These are phyloP conservation scores for Cerastoderma edule DNA, from an alignment of 2,888 invertebrate species.

Conservation along the genomic window DNA sequence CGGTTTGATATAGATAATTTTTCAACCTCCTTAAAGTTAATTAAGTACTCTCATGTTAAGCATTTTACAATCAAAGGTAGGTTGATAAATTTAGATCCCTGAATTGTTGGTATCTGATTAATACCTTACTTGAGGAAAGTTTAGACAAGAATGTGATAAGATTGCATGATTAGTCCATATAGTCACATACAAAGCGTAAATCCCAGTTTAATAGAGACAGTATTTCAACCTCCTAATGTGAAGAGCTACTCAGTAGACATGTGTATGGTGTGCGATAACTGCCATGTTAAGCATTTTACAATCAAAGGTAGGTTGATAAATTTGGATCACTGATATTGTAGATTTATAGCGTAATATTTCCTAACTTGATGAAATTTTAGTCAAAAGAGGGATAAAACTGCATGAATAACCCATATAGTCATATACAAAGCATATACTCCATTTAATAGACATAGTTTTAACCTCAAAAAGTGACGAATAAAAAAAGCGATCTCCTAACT, in stretches of 20 bases:
- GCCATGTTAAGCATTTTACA: slow-evolving; percentile 80
- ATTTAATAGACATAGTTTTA: slow-evolving; percentile 81
- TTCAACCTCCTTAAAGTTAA: slow-evolving; percentile 80
- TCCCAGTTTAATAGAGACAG: slow-evolving; percentile 80
- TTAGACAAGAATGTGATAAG: too few species aligned
- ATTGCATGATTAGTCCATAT: too few species aligned
- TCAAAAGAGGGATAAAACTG: too few species aligned
- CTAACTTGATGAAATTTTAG: too few species aligned
- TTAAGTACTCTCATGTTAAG: slow-evolving; percentile 83
- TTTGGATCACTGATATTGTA: too few species aligned
- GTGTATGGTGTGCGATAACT: slow-evolving; percentile 83
- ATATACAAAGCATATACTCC: too few species aligned
- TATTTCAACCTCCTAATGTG: slow-evolving; percentile 78
- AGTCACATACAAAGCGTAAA: too few species aligned
- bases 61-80: slow-evolving; percentile 81
- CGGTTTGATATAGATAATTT: slow-evolving; percentile 80
- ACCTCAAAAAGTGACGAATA: slow-evolving; percentile 79
- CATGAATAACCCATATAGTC: too few species aligned
- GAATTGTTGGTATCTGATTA: too few species aligned
- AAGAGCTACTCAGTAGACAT: slow-evolving; percentile 76
- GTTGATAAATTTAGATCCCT: too few species aligned
- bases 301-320: slow-evolving; percentile 82
- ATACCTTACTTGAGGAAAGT: too few species aligned
- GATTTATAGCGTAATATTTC: too few species aligned
- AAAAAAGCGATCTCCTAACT: slow-evolving; percentile 84